A percentile compares a stretch with the other conserved stretches of the same genome.
Evolutionary conservation across 2,113 vertebrate species (phyloP).

Genomic region (Psammodynastes pulverulentus): DNA sequence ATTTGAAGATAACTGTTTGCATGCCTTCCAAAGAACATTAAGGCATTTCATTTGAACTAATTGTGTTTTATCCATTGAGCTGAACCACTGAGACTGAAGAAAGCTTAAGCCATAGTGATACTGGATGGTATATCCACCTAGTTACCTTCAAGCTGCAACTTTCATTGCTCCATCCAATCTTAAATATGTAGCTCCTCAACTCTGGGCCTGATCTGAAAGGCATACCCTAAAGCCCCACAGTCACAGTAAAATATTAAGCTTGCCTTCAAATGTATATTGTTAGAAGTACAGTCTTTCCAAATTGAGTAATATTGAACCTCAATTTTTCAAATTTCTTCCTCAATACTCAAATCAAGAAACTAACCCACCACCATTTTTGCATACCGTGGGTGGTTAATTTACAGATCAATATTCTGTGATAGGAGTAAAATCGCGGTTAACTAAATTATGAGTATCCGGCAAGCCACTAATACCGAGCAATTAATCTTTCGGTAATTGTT

Average conservation of each 20-base stretch:
- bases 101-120: not conserved
- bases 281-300: not conserved
- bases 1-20: constrained; percentile 36
- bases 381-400: not conserved
- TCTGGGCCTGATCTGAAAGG: not conserved
- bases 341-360: not conserved
- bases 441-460: not conserved
- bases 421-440: not conserved
- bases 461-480: not conserved
- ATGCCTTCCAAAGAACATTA: not conserved
- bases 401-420: not conserved
- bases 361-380: not conserved
- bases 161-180: not conserved
- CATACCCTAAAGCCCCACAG: not conserved
- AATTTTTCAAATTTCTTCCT: not conserved
- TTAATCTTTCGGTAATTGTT: not conserved
- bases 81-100: not conserved
- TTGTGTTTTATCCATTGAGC: constrained; percentile 27
- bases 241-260: not conserved
- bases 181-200: not conserved
- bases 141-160: not conserved
- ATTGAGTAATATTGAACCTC: not conserved
- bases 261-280: not conserved
- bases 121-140: constrained; percentile 12
- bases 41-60: constrained; percentile 23